phyloP scores from a whole-genome alignment of 2,888 invertebrate genomes.

The Gastrophysa polygoni region DNA sequence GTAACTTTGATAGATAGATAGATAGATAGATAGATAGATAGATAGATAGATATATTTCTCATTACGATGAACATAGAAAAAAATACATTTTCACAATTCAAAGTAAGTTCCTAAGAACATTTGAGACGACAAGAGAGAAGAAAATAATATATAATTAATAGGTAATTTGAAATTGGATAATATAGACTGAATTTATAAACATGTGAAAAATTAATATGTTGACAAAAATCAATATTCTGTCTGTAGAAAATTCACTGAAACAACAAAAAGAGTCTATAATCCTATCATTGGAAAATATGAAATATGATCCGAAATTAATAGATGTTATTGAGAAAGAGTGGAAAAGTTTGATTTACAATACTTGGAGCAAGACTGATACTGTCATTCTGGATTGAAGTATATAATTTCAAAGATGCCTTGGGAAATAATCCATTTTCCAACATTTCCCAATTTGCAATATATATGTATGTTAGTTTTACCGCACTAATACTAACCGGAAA shows the following conservation, averaged over 20 bases:
- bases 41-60: too few relatives aligned
- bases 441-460: conserved; percentile 21
- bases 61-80: too few relatives aligned
- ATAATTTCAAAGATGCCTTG: conserved; percentile 15
- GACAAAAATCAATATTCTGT: conserved; percentile 19
- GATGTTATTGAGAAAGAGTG: background rate
- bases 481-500: too few relatives aligned
- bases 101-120: too few relatives aligned
- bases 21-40: too few relatives aligned
- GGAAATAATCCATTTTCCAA: conserved; percentile 20
- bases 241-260: conserved; percentile 17
- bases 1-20: conserved; percentile 19
- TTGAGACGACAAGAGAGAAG: too few relatives aligned
- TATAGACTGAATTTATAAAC: too few relatives aligned
- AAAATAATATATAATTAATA: too few relatives aligned
- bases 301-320: background rate
- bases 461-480: too few relatives aligned
- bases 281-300: background rate
- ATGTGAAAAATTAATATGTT: too few relatives aligned
- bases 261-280: conserved; percentile 10
- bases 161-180: too few relatives aligned
- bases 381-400: conserved; percentile 21
- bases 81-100: too few relatives aligned
- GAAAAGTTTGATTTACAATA: background rate
- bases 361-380: background rate